Evolutionary conservation across 2,113 vertebrate species (phyloP).

Genomic region (Catharus bicknelli): DNA sequence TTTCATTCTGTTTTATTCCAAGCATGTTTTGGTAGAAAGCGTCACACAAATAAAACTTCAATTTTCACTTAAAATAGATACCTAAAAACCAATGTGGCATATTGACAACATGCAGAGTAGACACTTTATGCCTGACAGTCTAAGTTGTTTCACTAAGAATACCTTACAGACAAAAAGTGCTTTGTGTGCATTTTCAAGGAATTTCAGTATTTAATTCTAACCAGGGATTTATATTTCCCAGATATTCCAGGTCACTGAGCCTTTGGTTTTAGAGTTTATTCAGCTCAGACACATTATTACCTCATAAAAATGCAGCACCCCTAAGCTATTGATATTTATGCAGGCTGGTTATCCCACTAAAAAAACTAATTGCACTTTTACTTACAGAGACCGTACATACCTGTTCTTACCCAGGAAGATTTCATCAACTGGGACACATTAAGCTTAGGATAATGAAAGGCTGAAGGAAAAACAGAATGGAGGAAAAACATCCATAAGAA

Average conservation of each 20-base stretch:
- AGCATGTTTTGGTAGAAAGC: neutral
- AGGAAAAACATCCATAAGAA: conserved; percentile 8
- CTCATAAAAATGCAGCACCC: conserved; percentile 5
- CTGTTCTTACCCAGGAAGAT: conserved; percentile 95
- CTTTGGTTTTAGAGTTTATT: neutral
- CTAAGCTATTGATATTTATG: neutral
- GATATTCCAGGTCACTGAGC: neutral
- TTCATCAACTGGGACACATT: conserved; percentile 90
- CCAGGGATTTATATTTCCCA: neutral
- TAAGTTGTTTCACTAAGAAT: neutral
- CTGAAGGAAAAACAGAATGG: conserved; percentile 61
- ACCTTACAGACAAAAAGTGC: neutral
- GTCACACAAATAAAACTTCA: neutral
- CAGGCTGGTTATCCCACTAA: neutral
- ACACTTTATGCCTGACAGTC: neutral
- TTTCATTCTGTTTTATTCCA: neutral
- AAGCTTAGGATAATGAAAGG: conserved; percentile 93
- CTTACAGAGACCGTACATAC: conserved; percentile 69
- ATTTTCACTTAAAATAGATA: neutral
- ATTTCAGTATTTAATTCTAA: neutral
- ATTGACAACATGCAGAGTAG: neutral
- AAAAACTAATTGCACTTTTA: neutral
- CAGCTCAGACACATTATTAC: neutral
- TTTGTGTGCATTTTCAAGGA: neutral
- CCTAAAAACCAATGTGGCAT: neutral